phyloP scores from a whole-genome alignment of 2,888 invertebrate genomes.

The Phoenoteleia sp. region DNA sequence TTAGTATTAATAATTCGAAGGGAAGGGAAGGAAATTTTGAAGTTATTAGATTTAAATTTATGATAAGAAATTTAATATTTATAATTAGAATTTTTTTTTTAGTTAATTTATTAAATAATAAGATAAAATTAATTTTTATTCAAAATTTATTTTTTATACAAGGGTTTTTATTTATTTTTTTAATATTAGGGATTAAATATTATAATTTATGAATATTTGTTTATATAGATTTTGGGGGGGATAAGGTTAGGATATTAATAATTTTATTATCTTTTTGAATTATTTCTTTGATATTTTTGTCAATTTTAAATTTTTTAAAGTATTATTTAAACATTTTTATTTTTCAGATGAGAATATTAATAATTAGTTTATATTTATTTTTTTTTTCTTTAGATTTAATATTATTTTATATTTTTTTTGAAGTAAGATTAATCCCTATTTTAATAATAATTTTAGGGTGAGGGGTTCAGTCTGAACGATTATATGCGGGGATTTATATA shows the following conservation, averaged over 20 bases:
- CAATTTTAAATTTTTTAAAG: slow-evolving; percentile 79
- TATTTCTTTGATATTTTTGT: slow-evolving; percentile 88
- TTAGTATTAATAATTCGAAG: slow-evolving; percentile 89
- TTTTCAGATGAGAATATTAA: slow-evolving; percentile 86
- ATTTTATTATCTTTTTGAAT: slow-evolving; percentile 88
- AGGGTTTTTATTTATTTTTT: slow-evolving; percentile 25
- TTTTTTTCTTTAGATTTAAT: slow-evolving; percentile 89
- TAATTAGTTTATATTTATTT: slow-evolving; percentile 88
- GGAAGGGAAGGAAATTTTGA: slow-evolving; percentile 89
- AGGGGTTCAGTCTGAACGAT: slow-evolving; percentile 90
- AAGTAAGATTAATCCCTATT: slow-evolving; percentile 90
- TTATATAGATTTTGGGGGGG: slow-evolving; percentile 43
- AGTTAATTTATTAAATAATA: slow-evolving; percentile 29
- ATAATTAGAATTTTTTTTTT: slow-evolving; percentile 87
- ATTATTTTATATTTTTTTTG: slow-evolving; percentile 92
- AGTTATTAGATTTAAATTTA: slow-evolving; percentile 65
- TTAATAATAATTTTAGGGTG: slow-evolving; percentile 91
- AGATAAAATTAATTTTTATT: slow-evolving; percentile 39
- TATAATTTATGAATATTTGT: slow-evolving; percentile 21
- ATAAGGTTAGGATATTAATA: slow-evolving; percentile 63
- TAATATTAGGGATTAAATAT: slow-evolving; percentile 22
- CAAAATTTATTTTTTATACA: slow-evolving; percentile 50
- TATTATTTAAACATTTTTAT: slow-evolving; percentile 69
- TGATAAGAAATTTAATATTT: slow-evolving; percentile 87
- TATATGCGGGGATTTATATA: slow-evolving; percentile 90